Conservation (phyloP, 2,888 invertebrate species). For the Anoplius nigerrimus region DNA sequence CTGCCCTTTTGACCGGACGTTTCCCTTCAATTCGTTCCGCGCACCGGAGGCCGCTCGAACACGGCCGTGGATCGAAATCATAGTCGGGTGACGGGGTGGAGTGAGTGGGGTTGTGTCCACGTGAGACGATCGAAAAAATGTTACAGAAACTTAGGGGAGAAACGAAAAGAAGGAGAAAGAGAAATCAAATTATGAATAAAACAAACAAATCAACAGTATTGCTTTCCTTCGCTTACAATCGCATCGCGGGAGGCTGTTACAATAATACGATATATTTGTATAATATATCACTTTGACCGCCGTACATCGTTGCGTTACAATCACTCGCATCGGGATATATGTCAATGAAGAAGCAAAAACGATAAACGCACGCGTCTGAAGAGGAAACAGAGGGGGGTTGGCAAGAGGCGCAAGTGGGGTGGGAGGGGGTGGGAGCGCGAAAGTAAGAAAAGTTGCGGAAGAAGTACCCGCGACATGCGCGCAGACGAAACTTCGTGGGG, state of each 20-base stretch:
- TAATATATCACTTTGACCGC: constrained; percentile 71
- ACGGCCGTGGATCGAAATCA: constrained; percentile 7
- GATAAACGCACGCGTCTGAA: constrained; percentile 19
- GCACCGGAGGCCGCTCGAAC: constrained; percentile 5
- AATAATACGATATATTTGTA: constrained; percentile 58
- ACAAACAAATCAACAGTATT: constrained; percentile 5
- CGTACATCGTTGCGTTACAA: constrained; percentile 56
- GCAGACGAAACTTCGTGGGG: constrained; percentile 8
- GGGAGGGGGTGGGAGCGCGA: constrained; percentile 11
- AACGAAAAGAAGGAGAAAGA: neutral
- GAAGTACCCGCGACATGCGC: constrained; percentile 34
- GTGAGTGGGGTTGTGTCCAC: neutral
- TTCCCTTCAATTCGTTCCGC: constrained; percentile 21
- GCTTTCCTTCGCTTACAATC: constrained; percentile 10
- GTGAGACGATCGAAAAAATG: neutral
- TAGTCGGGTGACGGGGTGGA: neutral
- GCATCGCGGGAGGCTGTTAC: constrained; percentile 40
- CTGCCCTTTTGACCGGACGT: neutral
- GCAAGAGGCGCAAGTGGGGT: neutral
- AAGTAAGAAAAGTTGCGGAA: constrained; percentile 29
- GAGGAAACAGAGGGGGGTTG: constrained; percentile 3
- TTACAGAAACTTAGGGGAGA: no score
- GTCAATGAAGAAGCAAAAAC: constrained; percentile 6
- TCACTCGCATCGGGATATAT: constrained; percentile 43
- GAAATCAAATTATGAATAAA: constrained; percentile 13